phyloP scores from a whole-genome alignment of 2,797 vertebrate genomes.

The Kryptolebias ocellatus region DNA sequence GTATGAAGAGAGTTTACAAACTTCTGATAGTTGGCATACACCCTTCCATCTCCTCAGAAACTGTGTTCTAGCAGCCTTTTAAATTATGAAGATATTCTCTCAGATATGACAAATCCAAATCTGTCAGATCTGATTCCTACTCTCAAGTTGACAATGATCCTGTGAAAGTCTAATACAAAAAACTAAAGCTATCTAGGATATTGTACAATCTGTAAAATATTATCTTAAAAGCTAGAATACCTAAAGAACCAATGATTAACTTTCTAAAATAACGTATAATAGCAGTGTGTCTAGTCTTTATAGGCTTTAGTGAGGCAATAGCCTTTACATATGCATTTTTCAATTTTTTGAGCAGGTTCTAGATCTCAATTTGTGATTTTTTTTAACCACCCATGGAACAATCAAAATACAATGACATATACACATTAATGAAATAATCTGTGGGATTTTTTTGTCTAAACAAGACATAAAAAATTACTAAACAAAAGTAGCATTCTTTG shows the following conservation, averaged over 20 bases:
- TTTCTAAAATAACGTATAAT: not conserved
- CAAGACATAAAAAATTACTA: too few species aligned
- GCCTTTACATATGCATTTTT: not conserved
- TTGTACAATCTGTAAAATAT: not conserved
- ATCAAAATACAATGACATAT: conserved; percentile 2
- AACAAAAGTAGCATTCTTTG: too few species aligned
- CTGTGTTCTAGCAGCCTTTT: conserved; percentile 28
- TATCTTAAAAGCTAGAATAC: conserved; percentile 2
- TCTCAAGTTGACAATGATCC: conserved; percentile 19
- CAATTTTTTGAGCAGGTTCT: not conserved
- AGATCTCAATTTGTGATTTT: conserved; percentile 10
- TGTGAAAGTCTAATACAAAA: conserved; percentile 8
- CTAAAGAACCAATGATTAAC: conserved; percentile 3
- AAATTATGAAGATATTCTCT: conserved; percentile 36
- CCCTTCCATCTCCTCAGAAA: conserved; percentile 41
- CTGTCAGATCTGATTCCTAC: conserved; percentile 30
- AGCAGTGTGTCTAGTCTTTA: too few species aligned
- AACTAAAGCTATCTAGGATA: conserved; percentile 8
- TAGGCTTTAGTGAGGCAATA: too few species aligned
- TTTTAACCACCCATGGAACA: not conserved
- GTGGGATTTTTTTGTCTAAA: too few species aligned
- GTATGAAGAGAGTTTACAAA: conserved; percentile 70
- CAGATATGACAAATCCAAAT: conserved; percentile 31
- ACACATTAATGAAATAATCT: too few species aligned
- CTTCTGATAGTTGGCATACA: conserved; percentile 61